phyloP scores from a whole-genome alignment of 2,113 vertebrate genomes.

The Nycticorax nycticorax region DNA sequence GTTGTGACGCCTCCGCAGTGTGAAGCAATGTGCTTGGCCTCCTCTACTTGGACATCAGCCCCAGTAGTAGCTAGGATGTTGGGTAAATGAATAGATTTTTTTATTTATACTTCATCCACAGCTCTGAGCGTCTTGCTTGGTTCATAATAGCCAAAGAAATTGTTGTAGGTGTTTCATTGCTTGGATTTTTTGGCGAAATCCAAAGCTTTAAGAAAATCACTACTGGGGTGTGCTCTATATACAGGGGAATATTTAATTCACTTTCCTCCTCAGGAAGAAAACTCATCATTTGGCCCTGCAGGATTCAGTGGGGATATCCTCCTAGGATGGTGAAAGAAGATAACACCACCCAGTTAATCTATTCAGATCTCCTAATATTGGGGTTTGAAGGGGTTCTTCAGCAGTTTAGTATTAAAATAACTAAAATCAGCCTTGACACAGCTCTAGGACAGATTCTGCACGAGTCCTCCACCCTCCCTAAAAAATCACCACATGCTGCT shows the following conservation, averaged over 20 bases:
- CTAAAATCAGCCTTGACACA: neutral
- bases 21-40: neutral
- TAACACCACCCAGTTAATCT: neutral
- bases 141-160: neutral
- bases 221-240: fast-evolving
- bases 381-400: neutral
- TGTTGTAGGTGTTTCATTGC: neutral
- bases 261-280: neutral
- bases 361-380: neutral
- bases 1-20: neutral
- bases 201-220: neutral
- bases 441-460: neutral
- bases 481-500: neutral
- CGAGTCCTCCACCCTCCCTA: fast-evolving
- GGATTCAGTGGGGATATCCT: neutral
- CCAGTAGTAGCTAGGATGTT: neutral
- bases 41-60: neutral
- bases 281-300: neutral
- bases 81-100: neutral
- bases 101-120: constrained; percentile 44
- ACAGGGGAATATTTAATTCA: neutral
- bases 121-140: constrained; percentile 11
- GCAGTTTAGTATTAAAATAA: neutral
- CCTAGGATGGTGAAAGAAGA: neutral
- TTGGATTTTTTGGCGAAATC: neutral